A percentile compares a stretch with the other conserved stretches of the same genome.
Evolutionary conservation across 2,113 vertebrate genomes (phyloP).

Genomic region (Prochilodus magdalenae): DNA sequence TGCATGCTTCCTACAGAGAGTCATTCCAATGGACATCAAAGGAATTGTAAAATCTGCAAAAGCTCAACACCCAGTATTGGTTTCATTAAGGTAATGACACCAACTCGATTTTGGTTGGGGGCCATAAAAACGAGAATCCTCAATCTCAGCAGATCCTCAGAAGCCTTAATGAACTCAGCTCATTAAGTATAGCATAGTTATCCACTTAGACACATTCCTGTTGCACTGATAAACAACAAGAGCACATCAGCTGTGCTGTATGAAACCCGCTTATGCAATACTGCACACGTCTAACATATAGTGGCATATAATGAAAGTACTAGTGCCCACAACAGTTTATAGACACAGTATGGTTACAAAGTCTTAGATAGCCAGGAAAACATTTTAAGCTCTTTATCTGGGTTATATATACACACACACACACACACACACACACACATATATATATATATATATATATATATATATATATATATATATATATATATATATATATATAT

Average conservation of each 20-base stretch:
- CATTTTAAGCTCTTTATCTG: too few relatives aligned
- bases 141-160: constrained; percentile 30
- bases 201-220: not conserved
- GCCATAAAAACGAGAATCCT: constrained; percentile 30
- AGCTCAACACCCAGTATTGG: not conserved
- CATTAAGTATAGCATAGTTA: constrained; percentile 32
- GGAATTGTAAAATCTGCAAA: constrained; percentile 1
- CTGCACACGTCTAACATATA: too few relatives aligned
- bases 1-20: not conserved
- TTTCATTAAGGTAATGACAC: constrained; percentile 52
- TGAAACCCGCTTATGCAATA: not conserved
- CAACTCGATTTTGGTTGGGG: constrained; percentile 35
- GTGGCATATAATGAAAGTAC: too few relatives aligned
- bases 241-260: not conserved
- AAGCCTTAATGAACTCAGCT: constrained; percentile 38
- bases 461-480: too few relatives aligned
- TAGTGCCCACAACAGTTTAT: too few relatives aligned
- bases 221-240: constrained; percentile 8
- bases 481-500: too few relatives aligned
- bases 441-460: too few relatives aligned
- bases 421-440: too few relatives aligned
- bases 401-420: too few relatives aligned
- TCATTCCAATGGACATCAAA: not conserved
- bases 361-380: too few relatives aligned
- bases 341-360: too few relatives aligned